Evolutionary conservation across 2,797 vertebrate genomes (phyloP).

Genomic region (Hydrolagus colliei): DNA sequence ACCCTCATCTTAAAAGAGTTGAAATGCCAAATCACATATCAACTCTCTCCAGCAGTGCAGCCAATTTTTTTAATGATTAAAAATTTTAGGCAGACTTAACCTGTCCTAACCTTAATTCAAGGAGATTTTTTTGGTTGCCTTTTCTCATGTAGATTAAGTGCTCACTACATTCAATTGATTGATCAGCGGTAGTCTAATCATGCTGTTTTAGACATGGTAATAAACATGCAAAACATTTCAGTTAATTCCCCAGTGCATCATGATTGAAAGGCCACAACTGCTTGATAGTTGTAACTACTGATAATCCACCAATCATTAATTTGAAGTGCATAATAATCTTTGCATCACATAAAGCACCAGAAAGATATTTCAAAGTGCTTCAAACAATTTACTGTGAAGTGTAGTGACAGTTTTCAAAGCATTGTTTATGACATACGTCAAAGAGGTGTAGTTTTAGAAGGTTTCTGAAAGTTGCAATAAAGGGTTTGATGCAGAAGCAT

Average conservation of each 20-base stretch:
- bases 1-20: not conserved
- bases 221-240: too few relatives aligned
- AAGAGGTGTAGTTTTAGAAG: not conserved
- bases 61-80: not conserved
- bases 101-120: not conserved
- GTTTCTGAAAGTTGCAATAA: not conserved
- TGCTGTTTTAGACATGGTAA: too few relatives aligned
- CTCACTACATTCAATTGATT: not conserved
- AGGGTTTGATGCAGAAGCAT: not conserved
- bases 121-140: not conserved
- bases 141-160: constrained; percentile 21
- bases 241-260: too few relatives aligned
- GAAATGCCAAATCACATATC: not conserved
- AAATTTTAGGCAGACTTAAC: not conserved
- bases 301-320: too few relatives aligned
- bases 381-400: too few relatives aligned
- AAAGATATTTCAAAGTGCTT: too few relatives aligned
- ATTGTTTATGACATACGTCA: too few relatives aligned
- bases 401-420: too few relatives aligned
- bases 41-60: not conserved
- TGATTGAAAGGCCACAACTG: too few relatives aligned
- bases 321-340: too few relatives aligned
- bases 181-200: not conserved
- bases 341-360: too few relatives aligned
- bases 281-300: too few relatives aligned